Conservation (phyloP, 2,113 vertebrate genomes). For the Furnarius figulus region DNA sequence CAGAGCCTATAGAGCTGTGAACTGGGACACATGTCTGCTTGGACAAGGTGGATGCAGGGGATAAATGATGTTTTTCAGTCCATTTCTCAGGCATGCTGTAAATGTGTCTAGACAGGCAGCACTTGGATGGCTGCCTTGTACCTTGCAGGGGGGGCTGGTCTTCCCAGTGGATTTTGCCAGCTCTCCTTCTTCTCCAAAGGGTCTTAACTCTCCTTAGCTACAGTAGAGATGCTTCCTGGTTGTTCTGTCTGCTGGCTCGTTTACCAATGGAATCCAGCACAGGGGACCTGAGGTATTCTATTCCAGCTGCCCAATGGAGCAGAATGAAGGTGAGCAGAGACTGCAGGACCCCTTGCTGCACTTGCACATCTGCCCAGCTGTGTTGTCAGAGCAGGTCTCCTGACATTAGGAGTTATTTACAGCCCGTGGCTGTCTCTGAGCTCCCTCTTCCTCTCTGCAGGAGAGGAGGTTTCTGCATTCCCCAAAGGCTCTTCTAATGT, state of each 20-base stretch:
- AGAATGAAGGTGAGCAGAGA: neutral
- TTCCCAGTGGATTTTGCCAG: neutral
- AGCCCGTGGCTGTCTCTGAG: rapidly evolving
- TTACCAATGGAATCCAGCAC: neutral
- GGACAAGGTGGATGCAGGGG: neutral
- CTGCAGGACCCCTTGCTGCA: neutral
- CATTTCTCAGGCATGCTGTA: slow-evolving; percentile 12
- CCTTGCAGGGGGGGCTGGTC: neutral
- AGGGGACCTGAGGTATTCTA: neutral
- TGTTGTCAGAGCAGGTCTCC: neutral
- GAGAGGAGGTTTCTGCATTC: neutral
- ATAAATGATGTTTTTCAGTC: neutral
- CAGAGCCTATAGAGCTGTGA: neutral
- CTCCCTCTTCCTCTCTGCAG: neutral
- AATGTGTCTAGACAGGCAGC: slow-evolving; percentile 13
- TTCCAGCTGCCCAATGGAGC: neutral
- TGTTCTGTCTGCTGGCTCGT: neutral
- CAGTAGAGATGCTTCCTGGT: neutral
- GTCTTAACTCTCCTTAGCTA: neutral
- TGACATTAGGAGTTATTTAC: neutral
- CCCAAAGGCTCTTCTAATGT: neutral
- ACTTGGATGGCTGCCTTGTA: neutral
- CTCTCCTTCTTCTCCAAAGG: neutral
- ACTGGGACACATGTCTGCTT: neutral
- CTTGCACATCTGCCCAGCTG: neutral